Evolutionary conservation across 2,797 vertebrate species (phyloP).

Genomic region (Eulemur rubriventer): DNA sequence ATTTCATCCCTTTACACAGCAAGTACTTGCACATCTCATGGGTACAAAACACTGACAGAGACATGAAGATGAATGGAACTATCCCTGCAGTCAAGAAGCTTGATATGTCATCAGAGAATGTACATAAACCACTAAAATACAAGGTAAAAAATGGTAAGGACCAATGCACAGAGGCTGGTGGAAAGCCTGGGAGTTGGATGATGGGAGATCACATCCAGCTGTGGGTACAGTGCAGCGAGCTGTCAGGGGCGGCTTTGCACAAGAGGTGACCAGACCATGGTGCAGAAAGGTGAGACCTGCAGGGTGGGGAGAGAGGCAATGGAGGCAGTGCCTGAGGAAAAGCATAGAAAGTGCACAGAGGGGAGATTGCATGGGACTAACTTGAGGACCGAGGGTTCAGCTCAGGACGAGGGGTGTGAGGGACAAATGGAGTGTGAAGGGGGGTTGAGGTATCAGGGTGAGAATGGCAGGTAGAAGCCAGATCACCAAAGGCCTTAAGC

Average conservation of each 20-base stretch:
- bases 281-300: neutral
- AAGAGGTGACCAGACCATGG: neutral
- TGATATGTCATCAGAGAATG: neutral
- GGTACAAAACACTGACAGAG: neutral
- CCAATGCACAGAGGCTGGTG: neutral
- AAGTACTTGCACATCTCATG: neutral
- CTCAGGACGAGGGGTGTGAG: neutral
- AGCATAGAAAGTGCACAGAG: neutral
- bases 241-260: neutral
- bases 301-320: neutral
- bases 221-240: neutral
- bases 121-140: neutral
- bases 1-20: neutral
- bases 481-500: neutral
- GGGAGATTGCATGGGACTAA: neutral
- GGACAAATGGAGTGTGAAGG: neutral
- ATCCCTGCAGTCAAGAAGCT: neutral
- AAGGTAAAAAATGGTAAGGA: neutral
- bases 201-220: neutral
- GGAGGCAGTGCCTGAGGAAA: neutral
- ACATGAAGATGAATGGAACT: neutral
- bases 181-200: neutral
- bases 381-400: neutral
- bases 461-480: neutral
- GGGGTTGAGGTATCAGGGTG: neutral